Evolutionary conservation across 1,140 invertebrate species (phyloP).

Genomic region (Helicoverpa armigera): DNA sequence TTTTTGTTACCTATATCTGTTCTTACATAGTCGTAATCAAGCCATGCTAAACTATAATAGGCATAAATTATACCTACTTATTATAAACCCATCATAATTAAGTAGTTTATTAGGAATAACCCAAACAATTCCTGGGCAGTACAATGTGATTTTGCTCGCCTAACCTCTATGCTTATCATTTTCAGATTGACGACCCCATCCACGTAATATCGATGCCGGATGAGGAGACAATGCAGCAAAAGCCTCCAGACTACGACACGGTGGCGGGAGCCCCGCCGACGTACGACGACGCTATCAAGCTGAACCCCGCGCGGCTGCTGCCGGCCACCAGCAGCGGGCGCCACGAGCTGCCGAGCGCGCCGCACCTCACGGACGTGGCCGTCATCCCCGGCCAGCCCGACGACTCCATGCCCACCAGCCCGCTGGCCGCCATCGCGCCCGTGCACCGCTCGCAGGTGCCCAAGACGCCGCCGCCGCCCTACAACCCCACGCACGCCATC

Average conservation of each 20-base stretch:
- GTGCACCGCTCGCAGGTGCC: constrained; percentile 75
- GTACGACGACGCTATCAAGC: constrained; percentile 91
- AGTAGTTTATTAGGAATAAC: not conserved
- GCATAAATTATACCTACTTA: no score
- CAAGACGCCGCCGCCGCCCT: constrained; percentile 84
- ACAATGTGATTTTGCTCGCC: not conserved
- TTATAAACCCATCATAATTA: not conserved
- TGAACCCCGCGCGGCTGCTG: constrained; percentile 87
- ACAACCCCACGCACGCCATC: constrained; percentile 81
- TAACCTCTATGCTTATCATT: constrained; percentile 53
- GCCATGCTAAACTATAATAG: no score
- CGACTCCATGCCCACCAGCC: constrained; percentile 52
- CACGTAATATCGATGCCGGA: constrained; percentile 89
- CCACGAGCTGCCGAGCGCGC: constrained; percentile 45
- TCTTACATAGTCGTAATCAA: no score
- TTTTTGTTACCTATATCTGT: no score
- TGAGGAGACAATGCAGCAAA: constrained; percentile 87
- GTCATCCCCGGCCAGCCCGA: constrained; percentile 78
- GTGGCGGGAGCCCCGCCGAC: constrained; percentile 90
- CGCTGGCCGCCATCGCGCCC: constrained; percentile 60
- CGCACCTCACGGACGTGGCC: constrained; percentile 54
- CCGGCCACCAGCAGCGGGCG: constrained; percentile 73
- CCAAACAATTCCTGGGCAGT: not conserved
- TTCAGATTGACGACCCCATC: constrained; percentile 89
- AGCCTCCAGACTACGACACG: constrained; percentile 91